Evolutionary conservation across 2,797 vertebrate genomes (phyloP).

Genomic region (Rhabdophis nuchalis): DNA sequence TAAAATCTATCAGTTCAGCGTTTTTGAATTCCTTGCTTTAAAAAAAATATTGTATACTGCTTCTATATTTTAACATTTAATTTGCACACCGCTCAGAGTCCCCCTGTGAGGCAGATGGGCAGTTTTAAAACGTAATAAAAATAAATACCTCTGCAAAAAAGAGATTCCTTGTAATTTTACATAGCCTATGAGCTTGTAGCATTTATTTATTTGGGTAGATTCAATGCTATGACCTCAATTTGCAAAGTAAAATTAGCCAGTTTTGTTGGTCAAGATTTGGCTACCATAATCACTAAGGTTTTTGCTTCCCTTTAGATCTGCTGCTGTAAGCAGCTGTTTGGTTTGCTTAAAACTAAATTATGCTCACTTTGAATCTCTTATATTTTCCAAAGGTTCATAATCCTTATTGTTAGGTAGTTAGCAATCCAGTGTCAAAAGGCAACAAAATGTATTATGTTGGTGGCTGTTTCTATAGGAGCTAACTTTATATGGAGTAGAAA

Average conservation of each 20-base stretch:
- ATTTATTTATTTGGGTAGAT: neutral
- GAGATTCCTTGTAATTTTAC: neutral
- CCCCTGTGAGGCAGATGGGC: neutral
- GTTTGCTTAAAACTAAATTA: constrained; percentile 7
- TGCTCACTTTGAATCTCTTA: constrained; percentile 11
- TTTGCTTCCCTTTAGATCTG: neutral
- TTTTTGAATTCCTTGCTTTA: neutral
- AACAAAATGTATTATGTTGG: neutral
- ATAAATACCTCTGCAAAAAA: neutral
- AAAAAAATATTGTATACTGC: neutral
- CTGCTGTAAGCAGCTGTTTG: neutral
- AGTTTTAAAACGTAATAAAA: neutral
- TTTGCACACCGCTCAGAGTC: neutral
- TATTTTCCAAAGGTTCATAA: constrained; percentile 35
- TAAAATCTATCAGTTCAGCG: neutral
- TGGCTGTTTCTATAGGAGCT: neutral
- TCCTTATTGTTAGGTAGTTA: constrained; percentile 18
- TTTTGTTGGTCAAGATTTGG: constrained; percentile 1
- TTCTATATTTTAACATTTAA: neutral
- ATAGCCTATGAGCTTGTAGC: neutral
- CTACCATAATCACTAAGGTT: neutral
- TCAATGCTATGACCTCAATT: neutral
- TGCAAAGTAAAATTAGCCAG: neutral
- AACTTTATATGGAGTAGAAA: neutral
- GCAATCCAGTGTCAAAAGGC: neutral